Evolutionary conservation across 1,140 invertebrate genomes (phyloP).

Genomic region (Ruditapes philippinarum): DNA sequence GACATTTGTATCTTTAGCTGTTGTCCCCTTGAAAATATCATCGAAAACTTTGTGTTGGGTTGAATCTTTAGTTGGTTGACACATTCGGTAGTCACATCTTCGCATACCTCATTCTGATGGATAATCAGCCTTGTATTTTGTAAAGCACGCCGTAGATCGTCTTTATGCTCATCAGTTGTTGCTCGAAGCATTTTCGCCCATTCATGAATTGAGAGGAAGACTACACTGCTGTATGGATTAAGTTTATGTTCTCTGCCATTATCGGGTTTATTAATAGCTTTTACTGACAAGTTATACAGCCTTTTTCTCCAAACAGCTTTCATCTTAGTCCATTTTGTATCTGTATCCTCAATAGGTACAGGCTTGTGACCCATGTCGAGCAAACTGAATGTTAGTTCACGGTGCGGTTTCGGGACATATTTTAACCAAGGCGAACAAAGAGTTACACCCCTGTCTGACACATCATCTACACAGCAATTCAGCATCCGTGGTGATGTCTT

Average conservation of each 20-base stretch:
- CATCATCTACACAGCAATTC: constrained; percentile 60
- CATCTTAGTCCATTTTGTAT: constrained; percentile 30
- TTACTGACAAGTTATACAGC: constrained; percentile 23
- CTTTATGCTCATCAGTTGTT: constrained; percentile 10
- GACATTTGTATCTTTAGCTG: constrained; percentile 70
- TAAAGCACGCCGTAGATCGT: constrained; percentile 31
- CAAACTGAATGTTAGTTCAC: constrained; percentile 69
- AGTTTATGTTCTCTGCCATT: background rate
- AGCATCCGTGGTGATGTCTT: constrained; percentile 58
- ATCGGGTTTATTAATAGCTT: background rate
- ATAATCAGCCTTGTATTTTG: background rate
- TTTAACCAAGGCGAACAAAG: constrained; percentile 66
- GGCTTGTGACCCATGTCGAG: constrained; percentile 70
- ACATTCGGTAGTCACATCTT: constrained; percentile 65
- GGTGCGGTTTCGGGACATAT: constrained; percentile 29
- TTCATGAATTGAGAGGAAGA: constrained; percentile 36
- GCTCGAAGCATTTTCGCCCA: constrained; percentile 51
- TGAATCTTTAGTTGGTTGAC: constrained; percentile 11
- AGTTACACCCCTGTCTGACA: constrained; percentile 57
- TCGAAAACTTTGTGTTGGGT: constrained; percentile 62
- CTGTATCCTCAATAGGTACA: constrained; percentile 41
- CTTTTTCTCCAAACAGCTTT: constrained; percentile 53
- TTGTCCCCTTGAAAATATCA: constrained; percentile 68
- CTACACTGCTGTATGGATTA: constrained; percentile 37
- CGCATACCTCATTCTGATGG: constrained; percentile 27